phyloP scores from a whole-genome alignment of 2,888 invertebrate genomes.

The Callyntrura guangdongensis region DNA sequence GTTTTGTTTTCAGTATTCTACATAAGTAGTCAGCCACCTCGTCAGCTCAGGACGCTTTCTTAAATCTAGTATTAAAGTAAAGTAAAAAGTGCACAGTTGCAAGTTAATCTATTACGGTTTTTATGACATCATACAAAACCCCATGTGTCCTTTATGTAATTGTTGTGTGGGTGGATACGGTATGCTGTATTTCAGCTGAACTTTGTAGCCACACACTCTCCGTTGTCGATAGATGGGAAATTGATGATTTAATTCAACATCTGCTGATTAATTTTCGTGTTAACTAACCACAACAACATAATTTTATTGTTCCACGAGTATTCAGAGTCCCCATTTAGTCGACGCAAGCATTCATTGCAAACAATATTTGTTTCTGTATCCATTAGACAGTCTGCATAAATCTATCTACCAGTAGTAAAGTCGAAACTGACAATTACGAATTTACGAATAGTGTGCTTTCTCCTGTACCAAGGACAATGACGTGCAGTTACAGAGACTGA shows the following conservation, averaged over 20 bases:
- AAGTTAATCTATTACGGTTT: neutral
- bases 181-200: neutral
- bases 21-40: too few species aligned
- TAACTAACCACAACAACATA: conserved; percentile 9
- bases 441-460: too few species aligned
- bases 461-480: too few species aligned
- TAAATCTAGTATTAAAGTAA: too few species aligned
- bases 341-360: too few species aligned
- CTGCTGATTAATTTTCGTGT: conserved; percentile 46
- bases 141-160: too few species aligned
- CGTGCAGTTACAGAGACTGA: neutral
- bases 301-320: conserved; percentile 18
- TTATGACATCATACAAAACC: neutral
- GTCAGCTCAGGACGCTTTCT: too few species aligned
- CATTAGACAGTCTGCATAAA: too few species aligned
- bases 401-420: too few species aligned
- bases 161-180: neutral
- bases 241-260: conserved; percentile 39
- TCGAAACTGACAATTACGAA: too few species aligned
- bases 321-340: neutral
- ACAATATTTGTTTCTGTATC: too few species aligned
- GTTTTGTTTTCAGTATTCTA: too few species aligned
- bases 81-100: neutral
- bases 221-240: conserved; percentile 15
- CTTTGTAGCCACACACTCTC: conserved; percentile 10